Conservation (phyloP, 2,113 vertebrate species). For the Balaenoptera acutorostrata region DNA sequence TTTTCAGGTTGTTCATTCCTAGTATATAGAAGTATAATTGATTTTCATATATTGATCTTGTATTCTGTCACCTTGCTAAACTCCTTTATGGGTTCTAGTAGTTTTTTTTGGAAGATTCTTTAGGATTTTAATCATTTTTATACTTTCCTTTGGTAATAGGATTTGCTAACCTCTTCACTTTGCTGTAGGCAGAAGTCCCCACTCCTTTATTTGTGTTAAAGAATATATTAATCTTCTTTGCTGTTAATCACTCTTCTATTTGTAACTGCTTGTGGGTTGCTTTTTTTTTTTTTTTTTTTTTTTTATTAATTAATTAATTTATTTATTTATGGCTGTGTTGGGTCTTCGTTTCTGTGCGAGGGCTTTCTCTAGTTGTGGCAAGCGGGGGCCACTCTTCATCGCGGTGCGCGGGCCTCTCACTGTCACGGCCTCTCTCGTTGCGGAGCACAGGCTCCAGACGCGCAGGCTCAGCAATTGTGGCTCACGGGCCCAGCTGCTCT, state of each 20-base stretch:
- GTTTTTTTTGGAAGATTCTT: background rate
- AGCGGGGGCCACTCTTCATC: too few relatives aligned
- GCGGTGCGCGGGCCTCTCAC: too few relatives aligned
- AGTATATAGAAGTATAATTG: background rate
- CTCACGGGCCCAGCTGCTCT: too few relatives aligned
- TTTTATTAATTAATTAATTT: too few relatives aligned
- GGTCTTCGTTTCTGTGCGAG: too few relatives aligned
- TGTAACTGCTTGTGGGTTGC: background rate
- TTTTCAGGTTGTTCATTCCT: background rate
- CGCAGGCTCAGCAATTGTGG: too few relatives aligned
- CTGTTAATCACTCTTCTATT: background rate
- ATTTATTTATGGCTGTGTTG: too few relatives aligned
- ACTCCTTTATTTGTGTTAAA: constrained; percentile 13
- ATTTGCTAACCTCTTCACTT: background rate
- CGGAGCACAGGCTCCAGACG: too few relatives aligned
- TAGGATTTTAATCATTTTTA: constrained; percentile 11
- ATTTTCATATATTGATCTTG: background rate
- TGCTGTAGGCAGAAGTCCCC: background rate
- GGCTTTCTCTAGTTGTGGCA: too few relatives aligned
- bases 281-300: too few relatives aligned
- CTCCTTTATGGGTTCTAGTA: background rate
- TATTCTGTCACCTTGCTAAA: background rate
- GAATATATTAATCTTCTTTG: background rate
- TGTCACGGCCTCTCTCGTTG: too few relatives aligned
- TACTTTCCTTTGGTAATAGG: background rate